Evolutionary conservation across 2,113 vertebrate species (phyloP).

Genomic region (Corynorhinus townsendii): DNA sequence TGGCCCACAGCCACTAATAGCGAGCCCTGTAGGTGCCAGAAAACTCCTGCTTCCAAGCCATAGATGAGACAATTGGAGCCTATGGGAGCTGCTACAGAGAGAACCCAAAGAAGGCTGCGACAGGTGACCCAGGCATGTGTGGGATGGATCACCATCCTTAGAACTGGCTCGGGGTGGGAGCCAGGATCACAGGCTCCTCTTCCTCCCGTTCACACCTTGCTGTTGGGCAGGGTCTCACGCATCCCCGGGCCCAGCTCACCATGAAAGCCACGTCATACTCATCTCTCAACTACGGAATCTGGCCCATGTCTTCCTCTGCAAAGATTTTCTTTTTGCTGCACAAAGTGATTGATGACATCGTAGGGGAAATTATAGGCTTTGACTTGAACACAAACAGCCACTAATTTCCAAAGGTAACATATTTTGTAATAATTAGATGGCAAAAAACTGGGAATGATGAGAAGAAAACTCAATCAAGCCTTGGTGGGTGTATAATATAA

Average conservation of each 20-base stretch:
- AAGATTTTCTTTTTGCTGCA: background rate
- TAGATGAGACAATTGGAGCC: background rate
- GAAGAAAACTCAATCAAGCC: conserved; percentile 47
- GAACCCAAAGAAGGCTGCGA: background rate
- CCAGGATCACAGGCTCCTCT: background rate
- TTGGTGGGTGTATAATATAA: conserved; percentile 45
- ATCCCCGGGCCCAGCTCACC: background rate
- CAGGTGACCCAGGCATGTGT: background rate
- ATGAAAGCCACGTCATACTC: background rate
- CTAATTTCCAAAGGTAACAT: conserved; percentile 48
- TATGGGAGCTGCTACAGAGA: background rate
- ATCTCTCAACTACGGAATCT: background rate
- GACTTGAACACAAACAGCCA: conserved; percentile 36
- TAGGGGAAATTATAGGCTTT: background rate
- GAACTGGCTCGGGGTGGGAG: background rate
- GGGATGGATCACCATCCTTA: background rate
- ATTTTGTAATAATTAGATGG: conserved; percentile 59
- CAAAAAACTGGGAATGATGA: conserved; percentile 50
- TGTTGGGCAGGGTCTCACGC: background rate
- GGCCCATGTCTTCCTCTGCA: background rate
- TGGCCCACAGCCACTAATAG: background rate
- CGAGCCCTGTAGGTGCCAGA: background rate
- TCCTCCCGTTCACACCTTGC: background rate
- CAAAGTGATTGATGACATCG: background rate
- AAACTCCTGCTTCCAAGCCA: background rate